A percentile compares a stretch with the other conserved stretches of the same genome.
phyloP scores from a whole-genome alignment of 1,140 invertebrate genomes.

The Drosophila malerkotliana region DNA sequence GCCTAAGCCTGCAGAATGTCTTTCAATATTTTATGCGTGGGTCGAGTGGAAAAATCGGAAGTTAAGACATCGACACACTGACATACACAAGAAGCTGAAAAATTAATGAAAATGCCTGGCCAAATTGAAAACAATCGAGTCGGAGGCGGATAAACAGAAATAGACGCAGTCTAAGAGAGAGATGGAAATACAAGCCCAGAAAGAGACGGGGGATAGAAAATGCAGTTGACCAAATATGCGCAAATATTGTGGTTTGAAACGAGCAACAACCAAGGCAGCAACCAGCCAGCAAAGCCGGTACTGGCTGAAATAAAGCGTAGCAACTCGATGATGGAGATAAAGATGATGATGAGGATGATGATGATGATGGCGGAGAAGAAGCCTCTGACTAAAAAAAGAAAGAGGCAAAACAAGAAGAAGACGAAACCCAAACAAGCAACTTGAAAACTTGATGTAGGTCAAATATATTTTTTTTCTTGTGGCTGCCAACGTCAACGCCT shows the following conservation, averaged over 20 bases:
- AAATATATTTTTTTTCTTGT: slow-evolving; percentile 65
- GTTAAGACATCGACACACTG: slow-evolving; percentile 59
- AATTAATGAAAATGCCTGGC: slow-evolving; percentile 77
- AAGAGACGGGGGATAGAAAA: slow-evolving; percentile 37
- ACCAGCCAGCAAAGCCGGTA: slow-evolving; percentile 40
- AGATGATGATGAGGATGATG: slow-evolving; percentile 24
- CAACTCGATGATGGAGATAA: slow-evolving; percentile 33
- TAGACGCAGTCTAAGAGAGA: neutral
- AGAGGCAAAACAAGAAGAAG: slow-evolving; percentile 36
- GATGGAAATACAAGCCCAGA: neutral
- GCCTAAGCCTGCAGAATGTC: slow-evolving; percentile 55
- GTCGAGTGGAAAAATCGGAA: slow-evolving; percentile 27
- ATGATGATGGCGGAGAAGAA: slow-evolving; percentile 36
- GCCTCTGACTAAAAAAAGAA: slow-evolving; percentile 50
- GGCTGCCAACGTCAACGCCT: slow-evolving; percentile 47
- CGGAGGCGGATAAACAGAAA: slow-evolving; percentile 22
- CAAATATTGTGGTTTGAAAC: slow-evolving; percentile 75
- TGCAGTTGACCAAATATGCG: slow-evolving; percentile 82
- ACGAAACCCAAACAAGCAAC: slow-evolving; percentile 76
- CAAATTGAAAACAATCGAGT: slow-evolving; percentile 78
- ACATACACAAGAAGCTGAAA: slow-evolving; percentile 60
- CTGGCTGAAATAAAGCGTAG: slow-evolving; percentile 50
- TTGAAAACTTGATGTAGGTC: slow-evolving; percentile 83
- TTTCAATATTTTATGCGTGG: slow-evolving; percentile 78
- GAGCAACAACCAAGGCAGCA: slow-evolving; percentile 37